Evolutionary conservation across 2,888 invertebrate genomes (phyloP).

Genomic region (Eulithis testata): DNA sequence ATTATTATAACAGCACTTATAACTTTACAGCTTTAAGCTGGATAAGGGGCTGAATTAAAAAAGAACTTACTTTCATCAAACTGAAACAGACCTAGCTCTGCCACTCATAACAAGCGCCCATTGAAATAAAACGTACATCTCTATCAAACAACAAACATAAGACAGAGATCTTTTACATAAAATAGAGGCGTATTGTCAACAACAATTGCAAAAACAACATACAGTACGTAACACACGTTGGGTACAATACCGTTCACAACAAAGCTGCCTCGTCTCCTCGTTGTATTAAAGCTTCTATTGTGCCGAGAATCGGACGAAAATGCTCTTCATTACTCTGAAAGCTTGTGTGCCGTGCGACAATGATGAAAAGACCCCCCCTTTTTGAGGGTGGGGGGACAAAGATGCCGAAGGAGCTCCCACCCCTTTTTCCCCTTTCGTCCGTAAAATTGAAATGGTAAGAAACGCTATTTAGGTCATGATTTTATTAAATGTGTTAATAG

Average conservation of each 20-base stretch:
- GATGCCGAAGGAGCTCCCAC: constrained; percentile 71
- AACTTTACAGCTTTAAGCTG: too few relatives aligned
- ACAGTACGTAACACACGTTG: constrained; percentile 73
- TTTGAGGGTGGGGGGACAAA: constrained; percentile 65
- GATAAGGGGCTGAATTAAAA: not conserved
- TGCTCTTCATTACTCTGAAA: constrained; percentile 86
- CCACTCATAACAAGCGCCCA: constrained; percentile 11
- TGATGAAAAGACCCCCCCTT: constrained; percentile 57
- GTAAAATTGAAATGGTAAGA: constrained; percentile 84
- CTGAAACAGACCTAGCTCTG: not conserved
- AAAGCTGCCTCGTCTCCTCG: constrained; percentile 77
- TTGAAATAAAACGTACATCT: constrained; percentile 28
- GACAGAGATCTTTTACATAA: constrained; percentile 53
- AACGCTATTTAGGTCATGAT: constrained; percentile 83
- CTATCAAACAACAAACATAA: constrained; percentile 47
- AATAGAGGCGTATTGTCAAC: constrained; percentile 63
- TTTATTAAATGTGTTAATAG: constrained; percentile 82
- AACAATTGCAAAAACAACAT: constrained; percentile 77
- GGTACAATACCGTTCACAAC: constrained; percentile 73
- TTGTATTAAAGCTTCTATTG: constrained; percentile 82
- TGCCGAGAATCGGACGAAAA: constrained; percentile 84
- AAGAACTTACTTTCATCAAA: not conserved
- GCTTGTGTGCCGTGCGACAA: constrained; percentile 83
- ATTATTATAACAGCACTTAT: too few relatives aligned
- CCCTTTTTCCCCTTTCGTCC: constrained; percentile 81